phyloP scores from a whole-genome alignment of 2,797 vertebrate species.

The Denticeps clupeoides region DNA sequence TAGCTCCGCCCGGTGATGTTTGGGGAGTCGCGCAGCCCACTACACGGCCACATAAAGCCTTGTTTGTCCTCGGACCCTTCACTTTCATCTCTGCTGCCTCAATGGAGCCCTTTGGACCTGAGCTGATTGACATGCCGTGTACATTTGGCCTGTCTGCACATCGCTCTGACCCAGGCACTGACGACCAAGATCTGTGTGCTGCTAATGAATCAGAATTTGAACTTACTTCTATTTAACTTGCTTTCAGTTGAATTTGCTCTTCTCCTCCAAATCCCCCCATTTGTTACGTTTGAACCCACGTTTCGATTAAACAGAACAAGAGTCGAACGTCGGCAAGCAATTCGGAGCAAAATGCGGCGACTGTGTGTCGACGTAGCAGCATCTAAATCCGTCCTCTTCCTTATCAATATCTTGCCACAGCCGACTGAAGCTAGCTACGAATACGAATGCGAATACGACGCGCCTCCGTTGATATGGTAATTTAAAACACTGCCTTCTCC shows the following conservation, averaged over 20 bases:
- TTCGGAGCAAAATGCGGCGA: not conserved
- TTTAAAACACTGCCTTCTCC: slow-evolving; percentile 9
- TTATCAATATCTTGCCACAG: not conserved
- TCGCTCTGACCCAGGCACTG: slow-evolving; percentile 25
- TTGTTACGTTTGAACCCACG: too few species aligned
- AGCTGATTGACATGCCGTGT: slow-evolving; percentile 31
- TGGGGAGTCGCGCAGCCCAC: slow-evolving; percentile 7
- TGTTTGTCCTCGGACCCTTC: slow-evolving; percentile 21
- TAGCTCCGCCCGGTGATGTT: too few species aligned
- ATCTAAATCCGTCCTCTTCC: not conserved
- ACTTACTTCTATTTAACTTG: too few species aligned
- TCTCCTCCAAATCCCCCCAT: too few species aligned
- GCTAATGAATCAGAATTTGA: slow-evolving; percentile 15
- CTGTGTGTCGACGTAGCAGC: not conserved
- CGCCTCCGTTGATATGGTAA: slow-evolving; percentile 16
- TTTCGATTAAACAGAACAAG: too few species aligned
- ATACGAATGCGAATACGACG: slow-evolving; percentile 8
- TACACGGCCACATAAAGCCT: slow-evolving; percentile 22
- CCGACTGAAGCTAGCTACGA: not conserved
- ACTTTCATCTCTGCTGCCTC: slow-evolving; percentile 22
- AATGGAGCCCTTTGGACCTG: slow-evolving; percentile 22
- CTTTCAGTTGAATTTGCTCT: too few species aligned
- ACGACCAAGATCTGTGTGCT: slow-evolving; percentile 2
- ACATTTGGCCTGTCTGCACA: slow-evolving; percentile 29
- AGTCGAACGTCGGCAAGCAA: too few species aligned